These are phyloP conservation scores for Lepidochrysops patricia DNA, from an alignment of 2,888 invertebrate species.

Conservation along the genomic window DNA sequence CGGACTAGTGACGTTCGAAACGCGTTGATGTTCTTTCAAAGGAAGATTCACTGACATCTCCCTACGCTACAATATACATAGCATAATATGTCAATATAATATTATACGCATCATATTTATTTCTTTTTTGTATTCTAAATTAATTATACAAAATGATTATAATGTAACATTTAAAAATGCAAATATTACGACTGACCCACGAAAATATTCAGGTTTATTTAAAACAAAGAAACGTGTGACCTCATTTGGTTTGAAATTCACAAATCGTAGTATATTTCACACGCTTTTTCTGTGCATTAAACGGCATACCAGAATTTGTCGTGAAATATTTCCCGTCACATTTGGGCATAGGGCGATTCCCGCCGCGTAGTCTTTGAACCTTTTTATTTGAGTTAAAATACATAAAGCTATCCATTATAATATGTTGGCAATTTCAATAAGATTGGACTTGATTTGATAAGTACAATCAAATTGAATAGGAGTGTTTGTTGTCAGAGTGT, in stretches of 20 bases:
- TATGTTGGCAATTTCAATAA: no score
- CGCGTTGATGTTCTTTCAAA: not conserved
- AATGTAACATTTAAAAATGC: not conserved
- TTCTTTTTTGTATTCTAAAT: no score
- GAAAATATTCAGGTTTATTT: not conserved
- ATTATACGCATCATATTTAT: no score
- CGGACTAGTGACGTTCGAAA: not conserved
- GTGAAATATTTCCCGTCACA: not conserved
- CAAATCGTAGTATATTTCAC: not conserved
- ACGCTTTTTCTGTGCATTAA: not conserved
- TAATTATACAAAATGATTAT: no score
- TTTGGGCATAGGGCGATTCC: not conserved
- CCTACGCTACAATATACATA: not conserved
- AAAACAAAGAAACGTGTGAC: not conserved
- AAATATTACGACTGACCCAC: not conserved
- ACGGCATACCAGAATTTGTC: not conserved
- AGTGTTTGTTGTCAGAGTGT: no score
- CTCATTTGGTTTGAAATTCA: not conserved
- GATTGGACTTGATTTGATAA: no score
- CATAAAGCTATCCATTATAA: no score
- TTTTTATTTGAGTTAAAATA: not conserved
- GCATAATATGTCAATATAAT: no score
- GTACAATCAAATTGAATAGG: no score
- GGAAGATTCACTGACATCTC: not conserved
- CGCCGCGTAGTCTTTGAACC: not conserved